Evolutionary conservation across 1,140 invertebrate genomes (phyloP), one percentile per base, ranked within the genome.

Genomic region (Drosophila dunni): DNA sequence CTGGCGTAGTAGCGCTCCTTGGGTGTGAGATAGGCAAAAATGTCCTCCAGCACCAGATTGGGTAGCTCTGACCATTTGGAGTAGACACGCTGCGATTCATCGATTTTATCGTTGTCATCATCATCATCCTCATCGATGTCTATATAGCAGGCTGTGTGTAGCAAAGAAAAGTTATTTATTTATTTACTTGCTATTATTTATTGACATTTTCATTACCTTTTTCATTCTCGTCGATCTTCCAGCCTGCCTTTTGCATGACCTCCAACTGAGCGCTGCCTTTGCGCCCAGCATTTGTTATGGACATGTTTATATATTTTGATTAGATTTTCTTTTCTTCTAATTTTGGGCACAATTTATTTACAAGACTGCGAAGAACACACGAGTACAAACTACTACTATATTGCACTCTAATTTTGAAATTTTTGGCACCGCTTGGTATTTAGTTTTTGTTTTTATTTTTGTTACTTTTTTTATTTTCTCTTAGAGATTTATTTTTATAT

Each of bases 1-100:
- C 96, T 97, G 0, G 96, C 95, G 74, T 95, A 95, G 82, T 97
- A 97, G 10, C 95, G 93, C 75, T 97, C 94, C 34, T 94, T 93
- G 13, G 96, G 95, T 0, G 92, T 93, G 10, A 98, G 92, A 81
- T 96, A 94, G 0, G 94, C 93, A 84, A 97, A 97, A 56, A 98
- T 95, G 84, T 96, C 93, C 89, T 97, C 97, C 8, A 98, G 85
- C 4, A 97, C 75, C 13, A 97, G 93, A 81, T 97, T 96, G 0
- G 97, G 97, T 20, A 97, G 89, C 53, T 94, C 92, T 61, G 93
- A 93, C 97, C 97, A 97, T 15, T 93, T 68, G 11, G 94, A 95
- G 66, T 94, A 94, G 10, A 85, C 78, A 45, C 92, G 89, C n/a
- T 80, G 75, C 34, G 91, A 83, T 15, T 93, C 92, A 20, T 78